Evolutionary conservation across 2,113 vertebrate species (phyloP).

Genomic region (Artemisiospiza belli): DNA sequence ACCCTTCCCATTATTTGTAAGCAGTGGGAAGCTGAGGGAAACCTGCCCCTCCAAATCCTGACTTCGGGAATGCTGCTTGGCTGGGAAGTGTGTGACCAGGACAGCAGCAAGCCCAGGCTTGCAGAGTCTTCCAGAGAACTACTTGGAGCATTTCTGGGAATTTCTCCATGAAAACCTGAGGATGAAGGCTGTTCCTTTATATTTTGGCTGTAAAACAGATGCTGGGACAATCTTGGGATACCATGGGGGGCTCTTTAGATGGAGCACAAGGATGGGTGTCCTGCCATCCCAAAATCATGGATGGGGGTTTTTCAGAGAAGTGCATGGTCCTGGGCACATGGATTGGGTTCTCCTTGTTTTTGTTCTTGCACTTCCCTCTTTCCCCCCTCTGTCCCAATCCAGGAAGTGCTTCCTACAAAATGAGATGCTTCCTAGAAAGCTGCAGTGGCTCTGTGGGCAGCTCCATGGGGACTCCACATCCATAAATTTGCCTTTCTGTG

Average conservation of each 20-base stretch:
- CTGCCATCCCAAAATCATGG: not conserved
- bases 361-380: not conserved
- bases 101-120: not conserved
- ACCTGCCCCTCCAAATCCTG: not conserved
- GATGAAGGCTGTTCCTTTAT: not conserved
- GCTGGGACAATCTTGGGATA: not conserved
- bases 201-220: not conserved
- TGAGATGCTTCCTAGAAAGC: not conserved
- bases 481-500: not conserved
- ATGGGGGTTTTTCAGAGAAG: not conserved
- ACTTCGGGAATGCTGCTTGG: not conserved
- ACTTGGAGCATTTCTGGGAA: not conserved
- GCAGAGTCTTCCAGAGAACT: not conserved
- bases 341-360: not conserved
- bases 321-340: accelerated
- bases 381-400: accelerated
- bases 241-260: not conserved
- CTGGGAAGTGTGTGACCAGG: not conserved
- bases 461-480: not conserved
- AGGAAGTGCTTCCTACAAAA: not conserved
- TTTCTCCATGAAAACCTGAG: not conserved
- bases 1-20: not conserved
- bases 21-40: not conserved
- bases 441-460: not conserved
- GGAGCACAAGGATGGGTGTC: not conserved